phyloP scores from a whole-genome alignment of 2,797 vertebrate genomes.

The Lagorchestes hirsutus region DNA sequence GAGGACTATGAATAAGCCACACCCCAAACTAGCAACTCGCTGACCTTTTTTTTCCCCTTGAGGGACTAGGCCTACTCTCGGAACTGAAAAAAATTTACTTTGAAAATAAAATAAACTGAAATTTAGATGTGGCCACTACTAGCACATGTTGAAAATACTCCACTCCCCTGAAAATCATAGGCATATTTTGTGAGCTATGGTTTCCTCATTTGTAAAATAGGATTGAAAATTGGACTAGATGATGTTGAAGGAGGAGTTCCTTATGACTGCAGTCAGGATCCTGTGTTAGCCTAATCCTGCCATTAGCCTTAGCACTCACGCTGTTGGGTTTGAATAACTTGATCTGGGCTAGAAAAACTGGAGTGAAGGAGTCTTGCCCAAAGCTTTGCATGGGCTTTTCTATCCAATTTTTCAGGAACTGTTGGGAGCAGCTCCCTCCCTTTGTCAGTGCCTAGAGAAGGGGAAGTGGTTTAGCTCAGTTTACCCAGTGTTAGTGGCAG shows the following conservation, averaged over 20 bases:
- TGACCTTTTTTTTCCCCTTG: conserved; percentile 55
- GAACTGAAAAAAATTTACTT: conserved; percentile 38
- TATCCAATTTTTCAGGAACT: neutral
- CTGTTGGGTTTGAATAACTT: neutral
- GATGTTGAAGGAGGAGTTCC: neutral
- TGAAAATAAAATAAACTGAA: conserved; percentile 55
- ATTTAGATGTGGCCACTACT: conserved; percentile 58
- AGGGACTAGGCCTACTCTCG: conserved; percentile 40
- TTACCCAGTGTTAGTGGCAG: neutral
- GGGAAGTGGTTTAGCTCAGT: neutral
- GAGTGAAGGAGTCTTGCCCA: neutral
- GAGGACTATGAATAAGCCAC: conserved; percentile 61
- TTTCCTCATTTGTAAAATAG: conserved; percentile 36
- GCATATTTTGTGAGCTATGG: neutral
- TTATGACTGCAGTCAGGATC: neutral
- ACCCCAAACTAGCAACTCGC: conserved; percentile 70
- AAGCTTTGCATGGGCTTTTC: neutral
- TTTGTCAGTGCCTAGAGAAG: neutral
- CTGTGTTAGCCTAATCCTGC: neutral
- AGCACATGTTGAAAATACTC: conserved; percentile 13
- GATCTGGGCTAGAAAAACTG: neutral
- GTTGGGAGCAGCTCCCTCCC: neutral
- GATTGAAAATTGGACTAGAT: neutral
- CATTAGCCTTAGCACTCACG: neutral
- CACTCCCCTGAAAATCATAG: neutral